Conservation (phyloP, 2,797 vertebrate genomes). For the Vultur gryphus region DNA sequence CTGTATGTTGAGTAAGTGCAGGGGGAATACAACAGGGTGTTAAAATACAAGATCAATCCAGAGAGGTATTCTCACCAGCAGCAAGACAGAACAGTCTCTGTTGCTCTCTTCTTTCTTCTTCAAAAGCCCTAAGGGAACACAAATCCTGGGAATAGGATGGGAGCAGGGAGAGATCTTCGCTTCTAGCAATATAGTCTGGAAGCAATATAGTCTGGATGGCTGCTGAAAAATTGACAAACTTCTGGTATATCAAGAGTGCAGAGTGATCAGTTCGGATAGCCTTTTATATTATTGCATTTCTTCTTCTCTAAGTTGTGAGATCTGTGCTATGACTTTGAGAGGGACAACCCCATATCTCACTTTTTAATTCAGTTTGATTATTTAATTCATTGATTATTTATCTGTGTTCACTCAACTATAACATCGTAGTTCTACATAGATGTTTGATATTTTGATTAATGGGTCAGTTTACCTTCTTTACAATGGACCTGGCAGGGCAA, state of each 20-base stretch:
- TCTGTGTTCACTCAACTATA: background rate
- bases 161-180: background rate
- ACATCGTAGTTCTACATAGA: background rate
- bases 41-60: slow-evolving; percentile 1
- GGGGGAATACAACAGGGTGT: background rate
- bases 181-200: background rate
- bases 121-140: background rate
- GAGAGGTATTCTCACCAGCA: background rate
- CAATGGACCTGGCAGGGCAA: background rate
- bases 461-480: background rate
- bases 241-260: background rate
- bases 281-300: background rate
- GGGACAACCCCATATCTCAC: background rate
- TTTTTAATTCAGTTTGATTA: background rate
- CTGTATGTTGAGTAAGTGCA: background rate
- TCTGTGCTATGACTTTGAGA: background rate
- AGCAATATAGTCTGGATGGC: background rate
- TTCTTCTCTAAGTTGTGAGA: background rate
- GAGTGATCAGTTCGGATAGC: background rate
- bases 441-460: background rate
- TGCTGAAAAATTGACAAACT: background rate
- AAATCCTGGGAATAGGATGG: background rate
- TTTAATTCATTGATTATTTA: background rate
- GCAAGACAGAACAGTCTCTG: background rate
- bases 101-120: background rate